A percentile compares a stretch with the other conserved stretches of the same genome.
Evolutionary conservation across 2,888 invertebrate genomes (phyloP).

Genomic region (Maniola hyperantus): DNA sequence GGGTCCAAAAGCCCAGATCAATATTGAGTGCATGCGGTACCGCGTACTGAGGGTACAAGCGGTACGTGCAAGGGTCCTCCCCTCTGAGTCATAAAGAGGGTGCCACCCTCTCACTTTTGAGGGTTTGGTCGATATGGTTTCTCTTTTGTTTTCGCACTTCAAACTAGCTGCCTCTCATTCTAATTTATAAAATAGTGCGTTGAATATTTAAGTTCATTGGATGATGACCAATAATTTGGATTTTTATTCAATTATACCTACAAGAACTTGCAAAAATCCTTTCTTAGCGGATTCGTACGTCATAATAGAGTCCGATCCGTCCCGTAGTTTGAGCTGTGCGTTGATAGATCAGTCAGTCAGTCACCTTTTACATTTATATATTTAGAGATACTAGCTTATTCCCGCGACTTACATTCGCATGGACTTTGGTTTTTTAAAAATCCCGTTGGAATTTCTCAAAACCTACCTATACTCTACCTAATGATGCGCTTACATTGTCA

Average conservation of each 20-base stretch:
- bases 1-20: constrained; percentile 55
- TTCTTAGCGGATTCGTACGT: no score
- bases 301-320: no score
- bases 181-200: constrained; percentile 32
- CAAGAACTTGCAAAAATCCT: no score
- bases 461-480: no score
- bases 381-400: no score
- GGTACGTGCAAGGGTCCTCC: constrained; percentile 76
- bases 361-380: no score
- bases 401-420: no score
- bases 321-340: no score
- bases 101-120: constrained; percentile 78
- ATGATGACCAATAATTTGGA: not conserved
- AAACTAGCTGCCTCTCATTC: constrained; percentile 45
- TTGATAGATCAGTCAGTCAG: no score
- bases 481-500: no score
- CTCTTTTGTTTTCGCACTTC: constrained; percentile 79
- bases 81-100: constrained; percentile 82
- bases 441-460: no score
- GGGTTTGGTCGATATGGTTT: constrained; percentile 79
- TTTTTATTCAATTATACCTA: not conserved
- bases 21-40: constrained; percentile 65
- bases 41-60: constrained; percentile 61
- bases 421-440: no score
- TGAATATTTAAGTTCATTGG: constrained; percentile 6